Base-by-base conservation (phyloP, 2,888 invertebrate species). In the Drosophila suboccidentalis region DNA sequence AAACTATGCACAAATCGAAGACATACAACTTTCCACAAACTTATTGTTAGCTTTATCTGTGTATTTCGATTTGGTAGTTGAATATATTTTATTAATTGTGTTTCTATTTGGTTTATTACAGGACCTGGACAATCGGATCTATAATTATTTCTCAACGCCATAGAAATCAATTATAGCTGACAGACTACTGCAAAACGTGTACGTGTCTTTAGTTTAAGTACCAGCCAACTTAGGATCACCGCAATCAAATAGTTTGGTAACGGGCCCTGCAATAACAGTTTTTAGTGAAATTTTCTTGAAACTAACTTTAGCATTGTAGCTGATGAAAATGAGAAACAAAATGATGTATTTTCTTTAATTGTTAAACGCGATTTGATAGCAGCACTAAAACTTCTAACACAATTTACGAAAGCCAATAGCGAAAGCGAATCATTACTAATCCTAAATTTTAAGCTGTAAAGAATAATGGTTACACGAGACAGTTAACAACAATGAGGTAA, bases 101-200 rank as follows among this genome's bases (percentile, higher is more conserved):
- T 26, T 39, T 46, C 17, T 43, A 41, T 73, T 75, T 77, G 46
- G 38, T 91, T 86, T 90, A 79, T 94, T 94, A 79, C 94, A 94
- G 94, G 94, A 93, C 94, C 94, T 90, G 94, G 94, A 91, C 94
- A 94, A 92, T 94, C 94, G 89, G 94, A 94, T 93, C 93, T 94
- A 93, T 94, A 94, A 94, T 92, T 92, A 90, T 92, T 92, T 92
- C 92, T 92, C 82, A 86, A 75, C 76, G 82, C 90, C 91, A 92
- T 92, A 92, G 92, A 92, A 92, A 92, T 92, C 80, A 90, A 92
- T 92, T 92, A 91, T 92, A 92, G 92, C 76, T 63, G 64, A 57
- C 75, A 60, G 26, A 41, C 57, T 66, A 66, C 51, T 68, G 57
- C 61, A 64, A 66, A 68, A 68, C 47, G 32, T 29, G 54, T 43